These are phyloP conservation scores for Mobula hypostoma DNA, from an alignment of 2,113 vertebrate genomes.

Conservation along the genomic window DNA sequence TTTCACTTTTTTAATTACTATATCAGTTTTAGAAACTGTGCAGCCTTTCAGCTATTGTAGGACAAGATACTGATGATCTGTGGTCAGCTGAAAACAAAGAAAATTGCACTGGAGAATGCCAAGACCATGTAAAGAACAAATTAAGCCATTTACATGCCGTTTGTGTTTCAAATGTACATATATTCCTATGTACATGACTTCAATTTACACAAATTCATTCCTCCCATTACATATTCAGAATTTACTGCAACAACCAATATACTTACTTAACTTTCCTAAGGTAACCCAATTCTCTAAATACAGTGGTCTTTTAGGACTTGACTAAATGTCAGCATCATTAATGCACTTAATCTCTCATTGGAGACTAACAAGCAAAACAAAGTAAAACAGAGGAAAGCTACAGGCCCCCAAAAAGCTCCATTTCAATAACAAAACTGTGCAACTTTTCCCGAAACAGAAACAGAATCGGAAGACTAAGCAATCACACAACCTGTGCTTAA, in stretches of 20 bases:
- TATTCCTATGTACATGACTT: background rate
- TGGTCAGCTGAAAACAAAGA: too few species aligned
- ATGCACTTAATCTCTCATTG: background rate
- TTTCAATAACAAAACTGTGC: background rate
- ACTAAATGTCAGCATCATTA: background rate
- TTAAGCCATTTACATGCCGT: background rate
- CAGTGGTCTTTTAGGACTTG: background rate
- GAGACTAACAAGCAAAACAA: background rate
- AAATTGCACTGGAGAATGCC: too few species aligned
- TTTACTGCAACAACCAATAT: background rate
- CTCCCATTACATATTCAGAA: background rate
- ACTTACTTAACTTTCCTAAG: background rate
- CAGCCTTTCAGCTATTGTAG: too few species aligned
- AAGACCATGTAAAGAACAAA: too few species aligned
- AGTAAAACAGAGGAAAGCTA: background rate
- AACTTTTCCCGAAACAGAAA: background rate
- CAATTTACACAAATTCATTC: background rate
- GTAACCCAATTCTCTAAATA: background rate
- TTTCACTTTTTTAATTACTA: too few species aligned
- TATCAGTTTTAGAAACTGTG: too few species aligned
- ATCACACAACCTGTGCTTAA: too few species aligned
- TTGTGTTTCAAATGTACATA: background rate
- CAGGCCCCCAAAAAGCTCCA: background rate
- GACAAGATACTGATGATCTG: too few species aligned
- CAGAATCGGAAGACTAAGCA: background rate